These are phyloP conservation scores for Chaetops frenatus DNA, from an alignment of 2,113 vertebrate genomes.

Conservation along the genomic window DNA sequence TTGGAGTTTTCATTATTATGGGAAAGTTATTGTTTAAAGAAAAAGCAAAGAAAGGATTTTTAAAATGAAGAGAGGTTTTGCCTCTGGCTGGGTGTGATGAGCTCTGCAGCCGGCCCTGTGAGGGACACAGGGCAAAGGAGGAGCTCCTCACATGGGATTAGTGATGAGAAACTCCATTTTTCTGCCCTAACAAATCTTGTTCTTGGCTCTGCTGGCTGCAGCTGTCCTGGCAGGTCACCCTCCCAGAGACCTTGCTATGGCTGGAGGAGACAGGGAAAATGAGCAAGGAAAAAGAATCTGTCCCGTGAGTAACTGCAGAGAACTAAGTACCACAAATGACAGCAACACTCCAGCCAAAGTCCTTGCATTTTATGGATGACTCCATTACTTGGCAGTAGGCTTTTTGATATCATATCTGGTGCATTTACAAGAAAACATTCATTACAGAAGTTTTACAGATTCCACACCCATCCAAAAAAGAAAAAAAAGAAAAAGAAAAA, in stretches of 20 bases:
- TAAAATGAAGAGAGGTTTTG: rapidly evolving
- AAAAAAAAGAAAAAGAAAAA: too few species aligned
- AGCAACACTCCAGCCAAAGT: not conserved
- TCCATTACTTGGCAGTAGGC: not conserved
- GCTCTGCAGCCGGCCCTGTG: not conserved
- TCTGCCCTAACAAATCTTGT: not conserved
- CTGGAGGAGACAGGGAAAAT: not conserved
- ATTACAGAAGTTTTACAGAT: not conserved
- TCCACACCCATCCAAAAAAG: not conserved
- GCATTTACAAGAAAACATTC: not conserved
- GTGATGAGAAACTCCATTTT: not conserved
- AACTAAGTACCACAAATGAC: not conserved
- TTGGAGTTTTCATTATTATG: not conserved
- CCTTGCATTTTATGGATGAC: not conserved
- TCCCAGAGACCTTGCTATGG: not conserved
- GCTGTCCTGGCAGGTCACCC: constrained; percentile 23
- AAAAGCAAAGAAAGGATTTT: not conserved
- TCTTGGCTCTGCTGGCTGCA: constrained; percentile 10
- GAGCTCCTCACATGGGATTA: not conserved
- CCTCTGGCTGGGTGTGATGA: not conserved
- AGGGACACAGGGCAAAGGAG: not conserved
- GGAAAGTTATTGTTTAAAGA: not conserved
- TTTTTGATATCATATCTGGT: not conserved
- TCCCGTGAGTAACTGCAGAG: not conserved
- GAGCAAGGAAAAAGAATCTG: not conserved